phyloP scores from a whole-genome alignment of 2,113 vertebrate genomes.

The Crocuta crocuta region DNA sequence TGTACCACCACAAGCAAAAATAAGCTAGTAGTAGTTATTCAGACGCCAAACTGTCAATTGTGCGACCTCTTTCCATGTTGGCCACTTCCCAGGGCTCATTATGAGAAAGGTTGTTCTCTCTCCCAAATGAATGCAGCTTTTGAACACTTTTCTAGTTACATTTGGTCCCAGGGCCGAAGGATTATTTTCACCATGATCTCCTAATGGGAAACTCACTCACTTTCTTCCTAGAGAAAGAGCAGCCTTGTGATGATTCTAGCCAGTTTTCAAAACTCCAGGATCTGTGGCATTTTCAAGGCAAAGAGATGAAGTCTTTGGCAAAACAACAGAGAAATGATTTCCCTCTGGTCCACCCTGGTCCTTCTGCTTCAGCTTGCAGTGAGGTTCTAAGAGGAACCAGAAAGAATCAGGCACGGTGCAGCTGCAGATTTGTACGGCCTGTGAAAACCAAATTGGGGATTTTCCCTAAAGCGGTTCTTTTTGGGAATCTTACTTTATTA shows the following conservation, averaged over 20 bases:
- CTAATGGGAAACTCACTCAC: conserved; percentile 87
- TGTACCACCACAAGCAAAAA: conserved; percentile 70
- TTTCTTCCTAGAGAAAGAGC: conserved; percentile 84
- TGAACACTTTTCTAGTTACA: conserved; percentile 84
- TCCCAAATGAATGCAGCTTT: conserved; percentile 87
- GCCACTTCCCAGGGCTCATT: conserved; percentile 82
- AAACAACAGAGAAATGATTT: conserved; percentile 72
- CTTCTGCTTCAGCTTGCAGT: conserved; percentile 41
- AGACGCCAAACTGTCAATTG: conserved; percentile 80
- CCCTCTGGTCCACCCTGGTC: conserved; percentile 57
- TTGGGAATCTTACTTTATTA: not conserved
- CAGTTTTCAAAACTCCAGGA: conserved; percentile 83
- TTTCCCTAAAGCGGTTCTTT: conserved; percentile 42
- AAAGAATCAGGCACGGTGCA: not conserved
- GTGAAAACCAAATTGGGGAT: not conserved
- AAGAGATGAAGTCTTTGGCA: conserved; percentile 82
- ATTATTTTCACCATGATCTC: conserved; percentile 83
- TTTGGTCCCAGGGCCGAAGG: conserved; percentile 77
- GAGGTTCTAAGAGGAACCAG: conserved; percentile 46
- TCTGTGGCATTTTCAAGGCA: conserved; percentile 71
- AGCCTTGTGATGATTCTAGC: conserved; percentile 82
- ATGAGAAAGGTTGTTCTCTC: conserved; percentile 80
- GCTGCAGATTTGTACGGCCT: not conserved
- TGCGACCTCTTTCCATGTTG: conserved; percentile 80
- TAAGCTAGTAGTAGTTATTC: conserved; percentile 76